Percentiles rank a stretch among this genome's conserved stretches.
These are phyloP conservation scores for Daubentonia madagascariensis DNA, from an alignment of 2,113 vertebrate genomes.

Conservation along the genomic window DNA sequence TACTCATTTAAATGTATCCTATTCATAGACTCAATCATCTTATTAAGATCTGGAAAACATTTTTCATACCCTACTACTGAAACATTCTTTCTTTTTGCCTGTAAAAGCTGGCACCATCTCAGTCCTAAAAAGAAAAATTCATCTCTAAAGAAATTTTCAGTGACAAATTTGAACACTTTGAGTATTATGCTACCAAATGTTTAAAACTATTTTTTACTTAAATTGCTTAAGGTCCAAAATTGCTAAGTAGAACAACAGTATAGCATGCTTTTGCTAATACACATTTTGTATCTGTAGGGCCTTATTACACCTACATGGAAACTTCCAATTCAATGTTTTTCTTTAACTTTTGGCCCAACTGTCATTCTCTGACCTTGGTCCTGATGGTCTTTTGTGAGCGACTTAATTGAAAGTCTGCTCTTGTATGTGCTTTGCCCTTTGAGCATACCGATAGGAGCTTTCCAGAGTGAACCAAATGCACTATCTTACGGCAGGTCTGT, in stretches of 20 bases:
- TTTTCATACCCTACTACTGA: conserved; percentile 66
- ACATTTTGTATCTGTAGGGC: not conserved
- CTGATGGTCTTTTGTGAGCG: not conserved
- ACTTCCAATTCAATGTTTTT: not conserved
- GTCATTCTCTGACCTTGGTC: conserved; percentile 27
- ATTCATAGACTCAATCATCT: conserved; percentile 72
- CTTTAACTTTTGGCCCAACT: not conserved
- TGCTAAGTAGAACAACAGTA: conserved; percentile 26
- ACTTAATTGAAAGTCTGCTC: conserved; percentile 27
- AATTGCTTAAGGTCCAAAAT: conserved; percentile 1
- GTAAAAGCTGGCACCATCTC: conserved; percentile 37
- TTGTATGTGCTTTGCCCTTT: conserved; percentile 15
- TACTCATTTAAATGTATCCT: conserved; percentile 61
- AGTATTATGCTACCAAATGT: not conserved
- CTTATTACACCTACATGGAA: conserved; percentile 9
- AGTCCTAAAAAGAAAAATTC: conserved; percentile 42
- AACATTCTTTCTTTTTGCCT: conserved; percentile 1
- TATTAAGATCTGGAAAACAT: conserved; percentile 72
- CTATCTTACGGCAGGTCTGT: not conserved
- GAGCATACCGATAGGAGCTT: conserved; percentile 1
- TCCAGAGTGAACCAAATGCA: conserved; percentile 8
- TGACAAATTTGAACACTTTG: conserved; percentile 27
- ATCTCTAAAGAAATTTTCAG: conserved; percentile 48
- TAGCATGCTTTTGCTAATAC: not conserved
- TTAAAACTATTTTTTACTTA: conserved; percentile 47